Evolutionary conservation across 2,888 invertebrate genomes (phyloP), one percentile per base, ranked within the genome.

Genomic region (Cloeon dipterum): DNA sequence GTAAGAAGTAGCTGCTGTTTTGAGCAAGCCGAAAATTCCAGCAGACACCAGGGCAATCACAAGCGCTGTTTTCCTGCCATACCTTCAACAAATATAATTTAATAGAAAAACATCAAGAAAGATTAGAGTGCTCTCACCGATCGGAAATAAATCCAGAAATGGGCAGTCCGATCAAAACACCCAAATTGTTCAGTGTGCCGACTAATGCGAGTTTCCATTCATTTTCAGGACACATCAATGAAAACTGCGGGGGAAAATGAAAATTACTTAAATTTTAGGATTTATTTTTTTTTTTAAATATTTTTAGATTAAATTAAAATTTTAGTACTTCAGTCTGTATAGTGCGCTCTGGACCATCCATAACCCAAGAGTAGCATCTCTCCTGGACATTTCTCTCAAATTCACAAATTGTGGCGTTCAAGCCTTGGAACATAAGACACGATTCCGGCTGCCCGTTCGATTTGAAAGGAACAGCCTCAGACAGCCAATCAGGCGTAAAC

Each of bases 121-220:
- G n/a, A n/a, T n/a, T n/a, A n/a, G n/a, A n/a, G n/a, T n/a, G n/a
- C n/a, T n/a, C n/a, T n/a, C n/a, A 77, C 63, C 67, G 72, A 56
- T 79, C 79, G 3, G 68, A 74, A 46, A 65, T 58, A 50, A 57
- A 65, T 51, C 66, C 70, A 23, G 59, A 68, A 37, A 75, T 59
- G 17, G 74, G 63, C 55, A 77, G 65, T 7, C 76, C 72, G 26
- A 74, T 57, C 47, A 78, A 73, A 59, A 75, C 75, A 17, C 77
- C 78, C 34, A 73, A 52, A 50, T 73, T 75, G 50, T 76, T 74
- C 5, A 76, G 61, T 2, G 78, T 76, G 8, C 79, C 79, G 25
- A 78, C 68, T 46, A 79, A 49, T 1, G 77, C 68, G 39, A 74
- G 54, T 55, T 74, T 76, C 78, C 78, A 79, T 41, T 69, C 53